Evolutionary conservation across 1,140 invertebrate genomes (phyloP).

Genomic region (Oncopeltus fasciatus): DNA sequence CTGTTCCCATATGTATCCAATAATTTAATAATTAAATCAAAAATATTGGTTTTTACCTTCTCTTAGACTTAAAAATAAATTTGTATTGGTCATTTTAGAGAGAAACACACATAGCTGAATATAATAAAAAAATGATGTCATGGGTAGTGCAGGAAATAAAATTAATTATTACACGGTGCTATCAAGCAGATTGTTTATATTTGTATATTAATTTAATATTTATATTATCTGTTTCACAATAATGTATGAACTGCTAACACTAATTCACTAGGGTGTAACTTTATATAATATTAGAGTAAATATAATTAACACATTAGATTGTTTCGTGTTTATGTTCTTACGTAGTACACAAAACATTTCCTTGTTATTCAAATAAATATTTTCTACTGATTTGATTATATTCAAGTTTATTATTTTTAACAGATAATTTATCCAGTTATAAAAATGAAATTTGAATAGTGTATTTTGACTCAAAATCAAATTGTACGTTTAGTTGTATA

Average conservation of each 20-base stretch:
- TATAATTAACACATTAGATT: constrained; percentile 5
- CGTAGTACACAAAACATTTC: no score
- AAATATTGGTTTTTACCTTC: no score
- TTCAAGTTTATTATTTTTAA: no score
- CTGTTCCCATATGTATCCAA: no score
- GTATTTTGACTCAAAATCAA: neutral
- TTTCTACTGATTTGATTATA: no score
- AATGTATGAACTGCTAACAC: constrained; percentile 6
- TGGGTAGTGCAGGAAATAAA: no score
- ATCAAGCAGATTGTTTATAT: constrained; percentile 5
- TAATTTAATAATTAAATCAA: no score
- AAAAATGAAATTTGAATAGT: neutral
- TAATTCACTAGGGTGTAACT: neutral
- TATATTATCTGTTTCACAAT: constrained; percentile 6
- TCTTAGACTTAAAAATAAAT: no score
- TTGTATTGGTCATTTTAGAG: no score
- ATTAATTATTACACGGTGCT: neutral
- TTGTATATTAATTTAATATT: constrained; percentile 6
- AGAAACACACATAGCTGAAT: neutral
- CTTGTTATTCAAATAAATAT: no score
- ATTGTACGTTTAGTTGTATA: constrained; percentile 5
- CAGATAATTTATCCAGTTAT: no score
- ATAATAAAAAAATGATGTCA: neutral
- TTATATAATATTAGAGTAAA: constrained; percentile 9
- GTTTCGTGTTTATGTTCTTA: neutral